Conservation (phyloP, 1,140 invertebrate genomes). For the Ganaspis sp. region DNA sequence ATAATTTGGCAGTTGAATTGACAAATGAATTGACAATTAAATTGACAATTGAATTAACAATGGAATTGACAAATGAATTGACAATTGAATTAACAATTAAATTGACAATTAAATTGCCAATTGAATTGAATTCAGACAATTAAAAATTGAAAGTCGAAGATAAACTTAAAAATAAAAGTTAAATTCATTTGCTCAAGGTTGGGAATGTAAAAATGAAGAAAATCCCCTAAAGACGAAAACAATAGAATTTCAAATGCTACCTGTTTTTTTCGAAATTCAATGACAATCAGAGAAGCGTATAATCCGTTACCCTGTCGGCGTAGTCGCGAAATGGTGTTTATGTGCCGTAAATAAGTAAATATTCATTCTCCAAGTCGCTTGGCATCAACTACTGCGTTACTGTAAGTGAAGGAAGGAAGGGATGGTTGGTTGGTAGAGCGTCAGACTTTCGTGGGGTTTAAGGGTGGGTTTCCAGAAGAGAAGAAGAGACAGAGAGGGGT, state of each 20-base stretch:
- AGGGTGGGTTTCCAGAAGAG: not conserved
- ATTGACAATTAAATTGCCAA: too few species aligned
- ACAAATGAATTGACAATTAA: too few species aligned
- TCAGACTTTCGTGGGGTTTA: slow-evolving; percentile 29
- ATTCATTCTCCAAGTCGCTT: slow-evolving; percentile 67
- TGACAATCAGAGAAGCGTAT: slow-evolving; percentile 8
- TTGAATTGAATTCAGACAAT: too few species aligned
- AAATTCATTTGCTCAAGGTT: too few species aligned
- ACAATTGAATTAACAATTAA: too few species aligned
- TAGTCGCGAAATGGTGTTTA: slow-evolving; percentile 58
- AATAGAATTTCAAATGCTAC: not conserved
- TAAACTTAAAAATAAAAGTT: too few species aligned
- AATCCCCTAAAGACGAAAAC: not conserved
- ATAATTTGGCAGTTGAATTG: too few species aligned
- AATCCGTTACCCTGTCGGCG: not conserved
- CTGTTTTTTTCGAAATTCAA: not conserved
- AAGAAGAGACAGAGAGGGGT: slow-evolving; percentile 23
- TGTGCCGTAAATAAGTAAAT: slow-evolving; percentile 73
- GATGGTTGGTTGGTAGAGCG: slow-evolving; percentile 20
- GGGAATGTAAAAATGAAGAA: not conserved
- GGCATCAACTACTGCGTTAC: slow-evolving; percentile 50
- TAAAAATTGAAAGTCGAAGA: too few species aligned
- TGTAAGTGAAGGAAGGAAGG: slow-evolving; percentile 50
- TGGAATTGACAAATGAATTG: too few species aligned
- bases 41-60: too few species aligned